Evolutionary conservation across 1,140 invertebrate species (phyloP).

Genomic region (Hormaphis cornu): DNA sequence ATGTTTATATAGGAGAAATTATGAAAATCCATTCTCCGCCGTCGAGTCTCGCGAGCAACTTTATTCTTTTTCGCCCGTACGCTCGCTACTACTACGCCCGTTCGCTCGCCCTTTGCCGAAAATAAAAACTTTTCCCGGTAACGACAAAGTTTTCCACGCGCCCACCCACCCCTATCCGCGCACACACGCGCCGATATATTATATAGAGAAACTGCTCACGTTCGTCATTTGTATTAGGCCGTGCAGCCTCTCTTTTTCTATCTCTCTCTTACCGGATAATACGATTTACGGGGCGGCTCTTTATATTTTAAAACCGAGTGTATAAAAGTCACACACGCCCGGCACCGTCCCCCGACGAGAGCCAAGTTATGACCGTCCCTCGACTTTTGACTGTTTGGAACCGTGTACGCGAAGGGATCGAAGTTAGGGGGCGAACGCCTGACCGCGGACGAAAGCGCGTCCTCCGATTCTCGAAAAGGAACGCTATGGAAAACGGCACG

Average conservation of each 20-base stretch:
- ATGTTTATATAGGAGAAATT: too few species aligned
- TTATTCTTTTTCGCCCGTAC: not conserved
- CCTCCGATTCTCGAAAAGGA: too few species aligned
- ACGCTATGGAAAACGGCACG: too few species aligned
- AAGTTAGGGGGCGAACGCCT: too few species aligned
- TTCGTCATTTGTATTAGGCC: constrained; percentile 24
- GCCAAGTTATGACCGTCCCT: too few species aligned
- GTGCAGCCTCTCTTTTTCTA: not conserved
- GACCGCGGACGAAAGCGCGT: too few species aligned
- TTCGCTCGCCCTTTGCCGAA: not conserved
- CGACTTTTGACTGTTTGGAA: too few species aligned
- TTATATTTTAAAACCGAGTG: not conserved
- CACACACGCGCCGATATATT: not conserved
- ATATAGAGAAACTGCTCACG: constrained; percentile 11
- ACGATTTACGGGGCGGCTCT: constrained; percentile 14
- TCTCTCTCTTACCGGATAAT: not conserved
- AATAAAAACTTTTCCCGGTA: constrained; percentile 26
- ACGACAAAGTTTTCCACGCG: constrained; percentile 15
- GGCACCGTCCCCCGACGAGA: too few species aligned
- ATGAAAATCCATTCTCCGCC: constrained; percentile 10
- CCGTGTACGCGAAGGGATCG: too few species aligned
- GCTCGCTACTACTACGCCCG: not conserved
- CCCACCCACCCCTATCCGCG: not conserved
- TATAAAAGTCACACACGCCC: not conserved
- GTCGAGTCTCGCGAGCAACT: not conserved